Evolutionary conservation across 2,888 invertebrate genomes (phyloP), one percentile per base, ranked within the genome.

Genomic region (Andrena bicolor): DNA sequence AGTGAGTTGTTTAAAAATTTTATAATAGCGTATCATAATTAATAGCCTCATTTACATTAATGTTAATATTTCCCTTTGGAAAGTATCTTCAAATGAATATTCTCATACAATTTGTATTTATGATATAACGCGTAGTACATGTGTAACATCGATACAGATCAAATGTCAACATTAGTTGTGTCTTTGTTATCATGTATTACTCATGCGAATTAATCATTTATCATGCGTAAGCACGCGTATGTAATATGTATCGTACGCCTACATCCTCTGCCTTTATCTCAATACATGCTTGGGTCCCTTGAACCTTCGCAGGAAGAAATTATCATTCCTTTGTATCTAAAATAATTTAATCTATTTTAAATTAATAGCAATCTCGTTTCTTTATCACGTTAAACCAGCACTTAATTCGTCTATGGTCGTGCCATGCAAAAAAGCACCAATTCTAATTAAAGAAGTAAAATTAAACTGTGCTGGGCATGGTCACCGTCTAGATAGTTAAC

Each of bases 191-290:
- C 85, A 23, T n/a, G 7, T 32, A 41, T 89, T 90, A 84, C 70
- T 86, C 87, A 84, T 79, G 32, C 58, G 60, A 51, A 75, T 30
- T 79, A 89, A 89, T 90, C 89, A 82, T 20, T 75, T 61, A 41
- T 68, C 51, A 23, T 48, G 49, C 66, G 71, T 76, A 58, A 71
- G 68, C 66, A 6, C 4, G 28, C 48, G 13, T n/a, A 56, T 30
- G 28, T 61, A 61, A 63, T 23, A 72, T 20, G 2, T 26, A 23
- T 66, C 8, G 53, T 1, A 73, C 26, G 51, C 66, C 66, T 73
- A 73, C 60, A 64, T 60, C 20, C 32, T 20, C 26, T 70, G 28
- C 23, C 13, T 61, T 53, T 69, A 77, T 71, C 26, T 56, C 51
- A 1, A 28, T 48, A 32, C 28, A 32, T 58, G 51, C 20, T 4